Evolutionary conservation across 2,888 invertebrate genomes (phyloP).

Genomic region (Dichetophora obliterata): DNA sequence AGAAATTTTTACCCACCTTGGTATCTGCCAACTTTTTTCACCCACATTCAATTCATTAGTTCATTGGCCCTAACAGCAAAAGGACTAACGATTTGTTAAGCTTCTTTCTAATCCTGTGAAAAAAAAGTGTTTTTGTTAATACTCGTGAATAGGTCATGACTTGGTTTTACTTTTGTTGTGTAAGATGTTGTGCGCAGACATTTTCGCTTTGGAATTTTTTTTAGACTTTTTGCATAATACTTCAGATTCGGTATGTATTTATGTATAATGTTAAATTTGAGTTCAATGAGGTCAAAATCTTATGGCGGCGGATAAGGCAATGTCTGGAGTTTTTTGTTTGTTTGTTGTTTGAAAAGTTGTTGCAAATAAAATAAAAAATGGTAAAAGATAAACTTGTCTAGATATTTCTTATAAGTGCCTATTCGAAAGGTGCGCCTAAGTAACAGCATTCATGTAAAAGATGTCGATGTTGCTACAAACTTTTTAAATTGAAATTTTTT

Average conservation of each 20-base stretch:
- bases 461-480: too few relatives aligned
- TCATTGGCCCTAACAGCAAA: neutral
- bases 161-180: slow-evolving; percentile 7
- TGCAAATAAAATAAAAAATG: too few relatives aligned
- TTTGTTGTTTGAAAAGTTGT: neutral
- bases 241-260: neutral
- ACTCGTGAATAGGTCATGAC: slow-evolving; percentile 5
- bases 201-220: too few relatives aligned
- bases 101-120: neutral
- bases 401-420: too few relatives aligned
- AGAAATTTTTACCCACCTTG: neutral
- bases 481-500: too few relatives aligned
- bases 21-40: neutral
- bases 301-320: slow-evolving; percentile 10
- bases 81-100: neutral
- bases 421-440: too few relatives aligned
- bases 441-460: too few relatives aligned
- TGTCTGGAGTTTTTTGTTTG: neutral
- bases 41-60: neutral
- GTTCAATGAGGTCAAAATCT: slow-evolving; percentile 14
- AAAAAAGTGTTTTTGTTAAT: neutral
- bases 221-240: neutral
- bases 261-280: neutral
- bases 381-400: too few relatives aligned
- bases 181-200: neutral